Evolutionary conservation across 2,888 invertebrate species (phyloP), one percentile per base, ranked within the genome.

Genomic region (Ornithoptera alexandrae): DNA sequence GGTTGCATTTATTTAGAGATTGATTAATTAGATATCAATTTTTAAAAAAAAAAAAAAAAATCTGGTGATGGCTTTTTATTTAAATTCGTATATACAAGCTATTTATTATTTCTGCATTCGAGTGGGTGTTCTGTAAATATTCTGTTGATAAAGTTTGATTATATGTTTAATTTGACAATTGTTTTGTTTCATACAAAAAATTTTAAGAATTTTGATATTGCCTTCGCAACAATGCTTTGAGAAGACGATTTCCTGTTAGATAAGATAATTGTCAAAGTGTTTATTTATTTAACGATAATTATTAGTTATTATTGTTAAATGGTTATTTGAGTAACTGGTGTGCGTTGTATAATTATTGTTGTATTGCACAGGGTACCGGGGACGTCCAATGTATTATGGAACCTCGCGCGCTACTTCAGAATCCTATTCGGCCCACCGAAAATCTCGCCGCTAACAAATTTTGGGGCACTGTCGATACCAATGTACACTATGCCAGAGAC

Each of bases 351-450:
- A 76, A 74, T 71, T 56, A 71, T 73, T 76, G 64, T 78, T 76
- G 71, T 78, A 72, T 84, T 86, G 79, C 88, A 83, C 90, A 93
- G 93, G 93, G 83, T 88, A 84, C 88, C 93, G 88, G 90, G 87
- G 91, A 87, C 93, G 90, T 85, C 91, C 93, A 87, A 93, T 93
- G 88, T 93, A 82, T 81, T 93, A 92, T 89, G 91, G 92, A 86
- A 87, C 87, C 82, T 92, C 92, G 88, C 92, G 89, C 87, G 88
- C 87, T 88, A 88, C 92, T 87, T 90, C 92, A 90, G 85, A 88
- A 76, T 85, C 88, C 83, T 92, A 81, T 89, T 92, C 84, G 90
- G 91, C 81, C 74, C 89, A 82, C 86, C 90, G 81, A 83, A 85
- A 76, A 72, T 77, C 78, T 81, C 90, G 83, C 86, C 90, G 81